Evolutionary conservation across 2,797 vertebrate species (phyloP).

Genomic region (Hipposideros larvatus): DNA sequence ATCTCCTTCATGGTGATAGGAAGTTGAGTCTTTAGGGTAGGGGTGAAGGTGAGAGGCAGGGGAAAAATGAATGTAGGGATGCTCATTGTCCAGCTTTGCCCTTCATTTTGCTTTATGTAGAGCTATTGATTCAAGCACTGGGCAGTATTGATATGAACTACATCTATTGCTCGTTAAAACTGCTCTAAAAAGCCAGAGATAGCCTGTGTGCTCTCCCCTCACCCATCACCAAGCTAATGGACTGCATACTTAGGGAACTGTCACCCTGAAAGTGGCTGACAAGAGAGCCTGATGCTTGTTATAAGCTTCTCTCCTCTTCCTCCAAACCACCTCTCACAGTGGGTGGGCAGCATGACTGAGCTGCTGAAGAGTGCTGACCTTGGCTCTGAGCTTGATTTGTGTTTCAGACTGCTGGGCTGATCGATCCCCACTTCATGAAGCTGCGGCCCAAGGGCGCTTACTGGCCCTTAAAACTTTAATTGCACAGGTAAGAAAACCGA

Average conservation of each 20-base stretch:
- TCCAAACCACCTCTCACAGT: not conserved
- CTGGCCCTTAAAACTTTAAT: conserved; percentile 92
- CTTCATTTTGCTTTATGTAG: not conserved
- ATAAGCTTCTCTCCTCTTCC: not conserved
- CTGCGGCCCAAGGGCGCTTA: conserved; percentile 94
- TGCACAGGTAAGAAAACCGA: conserved; percentile 90
- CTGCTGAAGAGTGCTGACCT: conserved; percentile 8
- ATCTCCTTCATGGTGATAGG: not conserved
- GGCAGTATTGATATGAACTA: not conserved
- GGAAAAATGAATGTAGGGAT: not conserved
- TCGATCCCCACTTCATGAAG: conserved; percentile 95
- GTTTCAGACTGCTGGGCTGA: conserved; percentile 93
- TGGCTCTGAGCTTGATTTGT: conserved; percentile 66
- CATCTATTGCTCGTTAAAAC: conserved; percentile 37
- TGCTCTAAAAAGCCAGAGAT: not conserved
- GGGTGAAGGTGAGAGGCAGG: not conserved
- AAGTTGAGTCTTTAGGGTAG: not conserved
- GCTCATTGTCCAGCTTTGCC: not conserved
- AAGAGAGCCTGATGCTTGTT: not conserved
- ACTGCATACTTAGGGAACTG: not conserved
- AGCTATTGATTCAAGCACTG: not conserved
- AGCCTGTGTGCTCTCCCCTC: not conserved
- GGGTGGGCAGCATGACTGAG: not conserved
- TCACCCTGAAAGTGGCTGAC: not conserved
- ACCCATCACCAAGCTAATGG: not conserved